phyloP scores from a whole-genome alignment of 1,140 invertebrate species.

The Drosophila sechellia region DNA sequence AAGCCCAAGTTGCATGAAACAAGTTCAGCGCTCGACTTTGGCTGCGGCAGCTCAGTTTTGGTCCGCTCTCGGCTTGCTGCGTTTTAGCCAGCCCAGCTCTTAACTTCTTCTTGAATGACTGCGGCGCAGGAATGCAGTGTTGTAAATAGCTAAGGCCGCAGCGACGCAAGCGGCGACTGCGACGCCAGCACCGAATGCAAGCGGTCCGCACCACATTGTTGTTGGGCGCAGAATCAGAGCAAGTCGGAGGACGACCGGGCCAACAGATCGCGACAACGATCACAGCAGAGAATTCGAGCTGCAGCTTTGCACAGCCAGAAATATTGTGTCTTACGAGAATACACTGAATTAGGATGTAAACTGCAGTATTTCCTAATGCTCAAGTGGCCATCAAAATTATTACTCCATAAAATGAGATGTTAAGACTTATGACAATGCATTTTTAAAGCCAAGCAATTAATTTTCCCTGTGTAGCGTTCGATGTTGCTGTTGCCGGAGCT shows the following conservation, averaged over 20 bases:
- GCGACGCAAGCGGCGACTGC: conserved; percentile 53
- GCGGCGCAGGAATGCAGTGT: conserved; percentile 75
- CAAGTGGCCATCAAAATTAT: too few relatives aligned
- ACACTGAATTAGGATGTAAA: too few relatives aligned
- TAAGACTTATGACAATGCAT: too few relatives aligned
- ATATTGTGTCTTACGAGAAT: background rate
- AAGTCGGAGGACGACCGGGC: conserved; percentile 53
- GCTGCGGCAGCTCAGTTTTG: conserved; percentile 20
- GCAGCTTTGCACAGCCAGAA: conserved; percentile 16
- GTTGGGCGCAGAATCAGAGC: conserved; percentile 71
- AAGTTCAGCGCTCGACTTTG: conserved; percentile 63
- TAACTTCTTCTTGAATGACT: conserved; percentile 74
- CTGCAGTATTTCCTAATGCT: too few relatives aligned
- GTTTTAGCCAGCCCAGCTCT: conserved; percentile 14
- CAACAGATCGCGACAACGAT: conserved; percentile 74
- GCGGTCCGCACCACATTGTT: conserved; percentile 59
- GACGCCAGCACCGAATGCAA: conserved; percentile 51
- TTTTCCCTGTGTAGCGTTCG: conserved; percentile 12
- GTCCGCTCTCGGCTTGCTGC: conserved; percentile 8
- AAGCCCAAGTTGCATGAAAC: conserved; percentile 76
- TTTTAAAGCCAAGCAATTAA: background rate
- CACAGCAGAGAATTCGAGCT: conserved; percentile 32
- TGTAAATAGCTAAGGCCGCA: conserved; percentile 70
- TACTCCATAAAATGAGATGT: too few relatives aligned
- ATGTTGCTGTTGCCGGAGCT: conserved; percentile 18